Evolutionary conservation across 2,113 vertebrate species (phyloP).

Genomic region (Cinclus cinclus): DNA sequence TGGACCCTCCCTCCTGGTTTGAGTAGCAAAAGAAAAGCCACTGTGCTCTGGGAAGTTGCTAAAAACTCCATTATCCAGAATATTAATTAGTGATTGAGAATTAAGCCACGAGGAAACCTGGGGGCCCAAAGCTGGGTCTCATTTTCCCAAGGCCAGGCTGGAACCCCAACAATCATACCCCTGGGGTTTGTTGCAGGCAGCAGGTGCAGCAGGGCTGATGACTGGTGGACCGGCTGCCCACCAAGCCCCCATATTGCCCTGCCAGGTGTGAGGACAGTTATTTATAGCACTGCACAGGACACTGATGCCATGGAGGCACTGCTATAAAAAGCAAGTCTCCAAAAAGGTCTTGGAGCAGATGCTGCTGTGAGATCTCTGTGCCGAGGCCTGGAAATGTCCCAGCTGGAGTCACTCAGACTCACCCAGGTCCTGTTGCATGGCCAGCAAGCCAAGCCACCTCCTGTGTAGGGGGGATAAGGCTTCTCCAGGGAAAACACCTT

Average conservation of each 20-base stretch:
- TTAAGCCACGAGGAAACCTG: neutral
- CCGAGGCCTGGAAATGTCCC: neutral
- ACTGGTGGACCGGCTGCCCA: neutral
- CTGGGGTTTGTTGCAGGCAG: fast-evolving
- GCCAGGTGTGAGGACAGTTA: constrained; percentile 4
- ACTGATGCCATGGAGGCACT: neutral
- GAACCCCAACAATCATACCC: neutral
- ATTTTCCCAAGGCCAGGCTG: neutral
- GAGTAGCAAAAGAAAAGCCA: neutral
- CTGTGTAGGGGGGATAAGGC: neutral
- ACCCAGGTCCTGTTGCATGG: neutral
- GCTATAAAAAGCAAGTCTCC: constrained; percentile 40
- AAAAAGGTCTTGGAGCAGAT: constrained; percentile 33
- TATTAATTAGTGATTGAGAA: neutral
- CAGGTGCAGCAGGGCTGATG: fast-evolving
- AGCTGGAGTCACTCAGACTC: neutral
- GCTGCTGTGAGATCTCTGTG: neutral
- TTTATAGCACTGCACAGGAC: constrained; percentile 14
- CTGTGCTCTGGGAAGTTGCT: neutral
- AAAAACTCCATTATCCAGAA: neutral
- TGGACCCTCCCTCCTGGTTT: neutral
- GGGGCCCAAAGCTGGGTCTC: neutral
- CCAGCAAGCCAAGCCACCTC: neutral
- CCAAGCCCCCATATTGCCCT: neutral
- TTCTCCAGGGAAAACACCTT: neutral